A percentile compares a stretch with the other conserved stretches of the same genome.
Conservation (phyloP, 2,888 invertebrate species). For the Caenorhabditis zanzibari region DNA sequence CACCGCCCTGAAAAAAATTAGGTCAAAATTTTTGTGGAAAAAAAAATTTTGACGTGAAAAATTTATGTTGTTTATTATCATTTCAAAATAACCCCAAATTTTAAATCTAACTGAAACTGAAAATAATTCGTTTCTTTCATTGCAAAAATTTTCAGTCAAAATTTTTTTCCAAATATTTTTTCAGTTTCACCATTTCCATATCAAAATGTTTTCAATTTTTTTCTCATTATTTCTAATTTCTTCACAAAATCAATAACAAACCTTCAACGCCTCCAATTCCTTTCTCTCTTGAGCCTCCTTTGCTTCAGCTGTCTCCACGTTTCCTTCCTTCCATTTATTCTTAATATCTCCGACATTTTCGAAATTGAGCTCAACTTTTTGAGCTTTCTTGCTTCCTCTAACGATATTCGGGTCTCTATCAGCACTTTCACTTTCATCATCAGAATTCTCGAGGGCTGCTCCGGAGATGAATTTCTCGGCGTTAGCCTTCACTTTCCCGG, state of each 20-base stretch:
- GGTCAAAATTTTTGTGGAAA: too few species aligned
- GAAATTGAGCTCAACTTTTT: conserved; percentile 75
- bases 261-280: conserved; percentile 82
- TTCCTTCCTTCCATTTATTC: conserved; percentile 83
- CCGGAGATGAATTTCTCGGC: conserved; percentile 78
- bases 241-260: conserved; percentile 27
- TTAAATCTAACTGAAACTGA: too few species aligned
- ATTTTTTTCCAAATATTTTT: neutral
- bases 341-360: conserved; percentile 82
- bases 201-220: neutral
- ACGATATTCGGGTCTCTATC: conserved; percentile 78
- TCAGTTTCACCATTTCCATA: neutral
- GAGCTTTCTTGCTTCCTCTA: conserved; percentile 68
- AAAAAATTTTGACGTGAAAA: too few species aligned
- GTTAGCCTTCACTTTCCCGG: conserved; percentile 78
- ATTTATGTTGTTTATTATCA: too few species aligned
- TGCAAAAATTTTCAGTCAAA: too few species aligned
- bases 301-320: conserved; percentile 81
- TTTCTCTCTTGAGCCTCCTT: conserved; percentile 76
- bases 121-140: too few species aligned
- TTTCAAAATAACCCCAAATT: too few species aligned
- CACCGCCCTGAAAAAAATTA: conserved; percentile 68
- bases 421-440: conserved; percentile 72
- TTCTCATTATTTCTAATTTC: neutral
- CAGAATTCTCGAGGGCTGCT: conserved; percentile 72